These are phyloP conservation scores for Parnassius orleans DNA, from an alignment of 2,888 invertebrate genomes.

Conservation along the genomic window DNA sequence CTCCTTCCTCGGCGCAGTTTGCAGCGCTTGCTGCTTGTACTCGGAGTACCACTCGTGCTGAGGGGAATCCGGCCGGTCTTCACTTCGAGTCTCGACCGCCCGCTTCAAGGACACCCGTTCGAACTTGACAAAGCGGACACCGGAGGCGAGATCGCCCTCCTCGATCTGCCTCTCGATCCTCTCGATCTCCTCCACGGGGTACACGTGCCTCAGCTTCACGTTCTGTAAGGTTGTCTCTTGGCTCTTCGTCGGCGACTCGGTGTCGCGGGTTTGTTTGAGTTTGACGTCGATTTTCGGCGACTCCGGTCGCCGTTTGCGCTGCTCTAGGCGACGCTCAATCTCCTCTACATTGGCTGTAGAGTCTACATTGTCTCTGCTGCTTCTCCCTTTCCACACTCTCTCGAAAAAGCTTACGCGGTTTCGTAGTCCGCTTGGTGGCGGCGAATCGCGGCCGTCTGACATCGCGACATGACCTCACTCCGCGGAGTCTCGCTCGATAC, in stretches of 20 bases:
- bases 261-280: constrained; percentile 79
- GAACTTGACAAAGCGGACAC: constrained; percentile 85
- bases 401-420: constrained; percentile 91
- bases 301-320: constrained; percentile 76
- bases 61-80: constrained; percentile 68
- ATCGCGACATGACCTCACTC: constrained; percentile 75
- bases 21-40: constrained; percentile 79
- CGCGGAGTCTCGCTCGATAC: constrained; percentile 77
- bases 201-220: constrained; percentile 74
- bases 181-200: constrained; percentile 56
- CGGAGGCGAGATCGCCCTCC: constrained; percentile 83
- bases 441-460: constrained; percentile 77
- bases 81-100: constrained; percentile 76
- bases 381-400: constrained; percentile 85
- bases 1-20: constrained; percentile 85
- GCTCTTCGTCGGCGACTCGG: constrained; percentile 70
- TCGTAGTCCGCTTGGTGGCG: constrained; percentile 81
- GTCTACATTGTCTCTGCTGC: constrained; percentile 63
- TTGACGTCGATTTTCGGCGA: constrained; percentile 82
- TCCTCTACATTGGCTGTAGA: constrained; percentile 80
- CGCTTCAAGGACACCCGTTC: constrained; percentile 85
- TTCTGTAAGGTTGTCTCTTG: constrained; percentile 61
- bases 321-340: constrained; percentile 82
- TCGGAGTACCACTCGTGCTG: constrained; percentile 74
- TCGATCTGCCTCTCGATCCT: constrained; percentile 72